These are phyloP conservation scores for Motacilla tschutschensis DNA, from an alignment of 2,113 vertebrate species.

Conservation along the genomic window DNA sequence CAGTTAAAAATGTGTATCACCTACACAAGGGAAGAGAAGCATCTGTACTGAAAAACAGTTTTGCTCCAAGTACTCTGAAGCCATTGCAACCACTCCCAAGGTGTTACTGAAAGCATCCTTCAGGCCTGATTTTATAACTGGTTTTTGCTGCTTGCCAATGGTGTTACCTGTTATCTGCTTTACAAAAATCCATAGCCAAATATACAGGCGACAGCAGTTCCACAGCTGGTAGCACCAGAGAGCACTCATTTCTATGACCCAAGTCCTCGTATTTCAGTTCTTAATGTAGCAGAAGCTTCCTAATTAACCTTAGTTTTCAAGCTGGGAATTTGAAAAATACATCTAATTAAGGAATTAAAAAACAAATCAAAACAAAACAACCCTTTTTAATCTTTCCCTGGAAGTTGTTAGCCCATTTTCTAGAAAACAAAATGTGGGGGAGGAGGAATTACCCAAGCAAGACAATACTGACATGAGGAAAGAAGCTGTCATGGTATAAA, in stretches of 20 bases:
- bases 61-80: neutral
- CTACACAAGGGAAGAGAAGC: neutral
- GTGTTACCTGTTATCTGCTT: neutral
- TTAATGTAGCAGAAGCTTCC: neutral
- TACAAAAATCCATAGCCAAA: neutral
- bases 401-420: neutral
- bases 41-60: fast-evolving
- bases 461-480: neutral
- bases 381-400: neutral
- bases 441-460: neutral
- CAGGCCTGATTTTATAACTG: neutral
- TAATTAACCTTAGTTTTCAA: neutral
- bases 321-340: neutral
- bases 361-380: neutral
- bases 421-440: neutral
- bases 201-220: neutral
- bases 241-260: neutral
- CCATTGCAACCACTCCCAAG: neutral
- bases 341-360: neutral
- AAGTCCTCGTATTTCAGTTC: neutral
- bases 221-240: neutral
- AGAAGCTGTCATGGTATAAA: neutral
- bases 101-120: neutral
- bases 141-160: neutral
- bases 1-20: neutral